Evolutionary conservation across 2,113 vertebrate genomes (phyloP).

Genomic region (Motacilla alba): DNA sequence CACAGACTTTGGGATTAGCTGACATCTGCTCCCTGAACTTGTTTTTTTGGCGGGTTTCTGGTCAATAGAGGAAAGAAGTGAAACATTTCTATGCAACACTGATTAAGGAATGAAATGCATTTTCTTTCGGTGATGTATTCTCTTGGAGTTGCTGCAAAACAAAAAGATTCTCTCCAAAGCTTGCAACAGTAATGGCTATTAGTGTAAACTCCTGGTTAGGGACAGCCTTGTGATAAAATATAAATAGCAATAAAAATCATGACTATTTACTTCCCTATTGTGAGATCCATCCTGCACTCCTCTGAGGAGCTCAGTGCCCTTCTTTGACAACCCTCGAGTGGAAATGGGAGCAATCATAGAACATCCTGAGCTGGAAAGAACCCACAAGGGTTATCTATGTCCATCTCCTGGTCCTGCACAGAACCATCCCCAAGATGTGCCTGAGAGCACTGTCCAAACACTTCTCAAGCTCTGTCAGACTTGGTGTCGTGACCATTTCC

Average conservation of each 20-base stretch:
- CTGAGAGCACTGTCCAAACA: background rate
- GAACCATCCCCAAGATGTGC: background rate
- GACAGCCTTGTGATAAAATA: background rate
- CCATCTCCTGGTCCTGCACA: background rate
- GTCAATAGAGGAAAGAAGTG: background rate
- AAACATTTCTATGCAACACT: background rate
- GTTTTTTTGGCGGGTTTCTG: background rate
- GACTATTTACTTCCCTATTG: background rate
- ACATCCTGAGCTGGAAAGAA: background rate
- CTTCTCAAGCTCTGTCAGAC: background rate
- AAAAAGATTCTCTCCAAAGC: background rate
- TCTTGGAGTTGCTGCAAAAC: background rate
- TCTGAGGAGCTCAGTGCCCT: background rate
- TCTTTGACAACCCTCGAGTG: background rate
- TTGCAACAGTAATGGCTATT: background rate
- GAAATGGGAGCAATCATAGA: background rate
- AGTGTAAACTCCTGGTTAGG: background rate
- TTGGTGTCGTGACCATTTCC: background rate
- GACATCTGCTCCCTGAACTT: conserved; percentile 36
- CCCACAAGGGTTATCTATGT: background rate
- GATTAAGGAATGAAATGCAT: background rate
- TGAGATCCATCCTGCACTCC: background rate
- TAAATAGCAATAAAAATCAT: background rate
- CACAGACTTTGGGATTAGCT: conserved; percentile 30
- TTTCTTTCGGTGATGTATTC: background rate